Conservation (phyloP, 1,140 invertebrate species). For the Panagrolaimus sp. region DNA sequence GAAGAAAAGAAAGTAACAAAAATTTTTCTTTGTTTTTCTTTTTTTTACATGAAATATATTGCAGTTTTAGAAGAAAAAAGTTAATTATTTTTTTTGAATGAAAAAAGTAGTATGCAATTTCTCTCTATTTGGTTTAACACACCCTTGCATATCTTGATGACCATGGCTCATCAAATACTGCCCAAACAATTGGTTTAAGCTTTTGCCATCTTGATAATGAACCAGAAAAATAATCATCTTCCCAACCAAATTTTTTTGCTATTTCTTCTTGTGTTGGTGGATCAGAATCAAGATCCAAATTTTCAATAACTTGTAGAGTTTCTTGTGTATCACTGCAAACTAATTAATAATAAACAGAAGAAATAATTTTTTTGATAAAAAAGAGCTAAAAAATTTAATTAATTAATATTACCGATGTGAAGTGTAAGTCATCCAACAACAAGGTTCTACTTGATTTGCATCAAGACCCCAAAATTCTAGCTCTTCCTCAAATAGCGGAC, state of each 20-base stretch:
- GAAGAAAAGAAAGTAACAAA: no score
- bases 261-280: slow-evolving; percentile 67
- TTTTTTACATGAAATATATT: no score
- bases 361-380: background rate
- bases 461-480: slow-evolving; percentile 92
- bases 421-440: slow-evolving; percentile 89
- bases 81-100: no score
- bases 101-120: no score
- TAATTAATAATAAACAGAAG: background rate
- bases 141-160: slow-evolving; percentile 78
- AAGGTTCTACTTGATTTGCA: slow-evolving; percentile 86
- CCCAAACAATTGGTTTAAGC: slow-evolving; percentile 75
- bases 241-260: slow-evolving; percentile 78
- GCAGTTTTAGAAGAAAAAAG: no score
- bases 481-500: slow-evolving; percentile 93
- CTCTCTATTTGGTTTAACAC: slow-evolving; percentile 26
- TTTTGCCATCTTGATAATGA: slow-evolving; percentile 44
- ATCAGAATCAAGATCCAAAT: slow-evolving; percentile 80
- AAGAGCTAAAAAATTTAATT: background rate
- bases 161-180: slow-evolving; percentile 82
- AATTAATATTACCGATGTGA: slow-evolving; percentile 25
- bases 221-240: slow-evolving; percentile 66
- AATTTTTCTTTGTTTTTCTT: no score
- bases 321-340: slow-evolving; percentile 68
- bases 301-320: slow-evolving; percentile 87